A percentile compares a stretch with the other conserved stretches of the same genome.
Evolutionary conservation across 2,113 vertebrate genomes (phyloP).

Genomic region (Hippocampus barbouri): DNA sequence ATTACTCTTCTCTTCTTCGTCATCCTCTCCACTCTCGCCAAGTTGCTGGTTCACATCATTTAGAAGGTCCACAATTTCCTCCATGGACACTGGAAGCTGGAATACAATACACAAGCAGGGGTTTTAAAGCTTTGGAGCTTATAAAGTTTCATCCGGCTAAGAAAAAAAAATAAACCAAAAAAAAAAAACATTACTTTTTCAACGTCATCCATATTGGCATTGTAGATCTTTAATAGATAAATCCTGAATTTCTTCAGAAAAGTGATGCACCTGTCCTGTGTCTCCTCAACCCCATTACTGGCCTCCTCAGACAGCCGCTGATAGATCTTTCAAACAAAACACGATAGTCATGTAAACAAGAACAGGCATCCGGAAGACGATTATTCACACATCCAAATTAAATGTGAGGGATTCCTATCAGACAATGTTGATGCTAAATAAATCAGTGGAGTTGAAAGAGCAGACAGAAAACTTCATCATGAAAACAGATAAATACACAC

Average conservation of each 20-base stretch:
- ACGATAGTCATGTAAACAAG: background rate
- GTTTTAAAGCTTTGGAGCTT: background rate
- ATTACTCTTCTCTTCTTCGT: slow-evolving; percentile 59
- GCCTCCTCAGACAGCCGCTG: slow-evolving; percentile 89
- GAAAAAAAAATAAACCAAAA: background rate
- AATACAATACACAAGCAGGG: slow-evolving; percentile 15
- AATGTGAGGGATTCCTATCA: background rate
- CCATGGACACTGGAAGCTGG: slow-evolving; percentile 86
- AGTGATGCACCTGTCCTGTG: slow-evolving; percentile 83
- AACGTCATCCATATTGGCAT: slow-evolving; percentile 72
- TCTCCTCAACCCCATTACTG: slow-evolving; percentile 84
- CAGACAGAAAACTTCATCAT: background rate
- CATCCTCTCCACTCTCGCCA: slow-evolving; percentile 74
- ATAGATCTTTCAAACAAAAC: slow-evolving; percentile 78
- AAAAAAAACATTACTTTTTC: slow-evolving; percentile 75
- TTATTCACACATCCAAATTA: background rate
- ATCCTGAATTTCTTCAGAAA: slow-evolving; percentile 79
- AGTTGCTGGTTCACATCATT: slow-evolving; percentile 87
- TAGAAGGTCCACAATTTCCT: slow-evolving; percentile 86
- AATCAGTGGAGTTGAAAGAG: background rate
- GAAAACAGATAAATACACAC: background rate
- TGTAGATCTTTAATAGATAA: slow-evolving; percentile 82
- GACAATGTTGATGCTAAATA: background rate
- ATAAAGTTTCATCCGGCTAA: background rate
- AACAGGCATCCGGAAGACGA: background rate